phyloP scores from a whole-genome alignment of 2,888 invertebrate genomes.

The Trichogramma evanescens region DNA sequence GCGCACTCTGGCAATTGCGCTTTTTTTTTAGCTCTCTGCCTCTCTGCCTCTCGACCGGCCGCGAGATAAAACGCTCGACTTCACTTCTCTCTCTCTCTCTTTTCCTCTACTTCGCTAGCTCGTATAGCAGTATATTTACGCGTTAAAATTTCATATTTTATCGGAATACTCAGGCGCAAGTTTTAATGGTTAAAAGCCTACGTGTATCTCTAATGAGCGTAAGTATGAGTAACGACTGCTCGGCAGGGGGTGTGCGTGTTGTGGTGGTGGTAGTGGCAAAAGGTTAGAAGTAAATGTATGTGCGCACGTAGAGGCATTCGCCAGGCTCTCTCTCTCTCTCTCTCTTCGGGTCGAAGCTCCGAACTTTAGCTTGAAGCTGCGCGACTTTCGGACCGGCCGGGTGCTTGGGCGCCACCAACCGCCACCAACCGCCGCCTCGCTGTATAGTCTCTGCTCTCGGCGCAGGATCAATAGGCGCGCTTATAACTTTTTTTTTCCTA shows the following conservation, averaged over 20 bases:
- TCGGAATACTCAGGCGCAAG: conserved; percentile 10
- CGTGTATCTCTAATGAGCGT: conserved; percentile 23
- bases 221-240: conserved; percentile 26
- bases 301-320: conserved; percentile 9
- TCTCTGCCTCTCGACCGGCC: too few species aligned
- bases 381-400: neutral
- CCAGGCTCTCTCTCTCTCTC: neutral
- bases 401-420: neutral
- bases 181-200: conserved; percentile 13
- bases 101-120: too few species aligned
- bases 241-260: conserved; percentile 22
- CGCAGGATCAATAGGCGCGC: conserved; percentile 6
- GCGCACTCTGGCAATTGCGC: too few species aligned
- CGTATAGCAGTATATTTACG: too few species aligned
- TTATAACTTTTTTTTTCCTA: conserved; percentile 4
- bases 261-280: conserved; percentile 14
- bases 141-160: conserved; percentile 8
- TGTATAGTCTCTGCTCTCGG: too few species aligned
- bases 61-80: too few species aligned
- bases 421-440: neutral
- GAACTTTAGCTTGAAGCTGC: conserved; percentile 5
- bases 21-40: too few species aligned
- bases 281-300: conserved; percentile 7
- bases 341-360: neutral
- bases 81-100: too few species aligned